These are phyloP conservation scores for Channa argus DNA, from an alignment of 2,113 vertebrate species.

Conservation along the genomic window DNA sequence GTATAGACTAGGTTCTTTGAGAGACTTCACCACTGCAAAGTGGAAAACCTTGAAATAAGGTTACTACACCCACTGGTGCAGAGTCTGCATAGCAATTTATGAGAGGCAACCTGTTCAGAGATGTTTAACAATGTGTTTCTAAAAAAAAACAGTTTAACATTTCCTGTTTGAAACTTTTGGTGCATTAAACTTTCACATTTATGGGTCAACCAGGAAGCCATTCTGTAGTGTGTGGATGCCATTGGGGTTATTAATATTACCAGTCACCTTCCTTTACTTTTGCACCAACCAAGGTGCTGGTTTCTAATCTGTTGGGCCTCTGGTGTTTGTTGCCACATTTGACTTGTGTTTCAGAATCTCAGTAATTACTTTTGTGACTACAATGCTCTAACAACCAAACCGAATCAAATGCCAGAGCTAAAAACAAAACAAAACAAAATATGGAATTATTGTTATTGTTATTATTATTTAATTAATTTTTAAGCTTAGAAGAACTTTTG, in stretches of 20 bases:
- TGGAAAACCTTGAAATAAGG: conserved; percentile 42
- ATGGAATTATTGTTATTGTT: too few relatives aligned
- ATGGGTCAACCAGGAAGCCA: neutral
- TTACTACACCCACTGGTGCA: conserved; percentile 24
- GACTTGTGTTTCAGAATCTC: neutral
- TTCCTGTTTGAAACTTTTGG: neutral
- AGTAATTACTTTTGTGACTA: neutral
- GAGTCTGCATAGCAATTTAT: conserved; percentile 23
- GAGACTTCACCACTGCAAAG: conserved; percentile 20
- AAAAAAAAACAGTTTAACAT: conserved; percentile 4
- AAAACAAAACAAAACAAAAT: too few relatives aligned
- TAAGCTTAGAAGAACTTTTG: too few relatives aligned
- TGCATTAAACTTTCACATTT: neutral
- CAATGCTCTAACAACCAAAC: neutral
- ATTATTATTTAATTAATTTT: too few relatives aligned
- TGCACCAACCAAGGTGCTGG: too few relatives aligned
- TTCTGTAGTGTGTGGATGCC: neutral
- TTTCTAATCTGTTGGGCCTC: neutral
- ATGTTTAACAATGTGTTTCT: neutral
- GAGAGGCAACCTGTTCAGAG: neutral
- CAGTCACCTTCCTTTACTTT: too few relatives aligned
- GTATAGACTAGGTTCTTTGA: conserved; percentile 33
- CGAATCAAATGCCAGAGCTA: neutral
- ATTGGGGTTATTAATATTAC: too few relatives aligned
- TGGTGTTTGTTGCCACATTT: neutral